Conservation (phyloP, 2,888 invertebrate species). For the Oscheius sp. region DNA sequence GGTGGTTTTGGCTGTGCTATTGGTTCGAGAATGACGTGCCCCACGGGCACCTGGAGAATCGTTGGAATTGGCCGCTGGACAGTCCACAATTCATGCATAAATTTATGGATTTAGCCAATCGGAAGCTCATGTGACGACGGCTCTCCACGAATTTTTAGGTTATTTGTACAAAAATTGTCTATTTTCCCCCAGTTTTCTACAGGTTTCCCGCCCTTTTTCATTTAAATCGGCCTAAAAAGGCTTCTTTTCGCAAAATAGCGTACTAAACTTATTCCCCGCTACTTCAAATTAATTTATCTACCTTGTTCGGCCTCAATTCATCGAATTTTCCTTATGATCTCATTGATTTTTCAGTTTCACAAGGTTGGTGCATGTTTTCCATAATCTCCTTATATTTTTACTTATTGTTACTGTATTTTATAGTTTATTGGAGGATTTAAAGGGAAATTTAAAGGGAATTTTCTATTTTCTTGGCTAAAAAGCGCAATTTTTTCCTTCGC, state of each 20-base stretch:
- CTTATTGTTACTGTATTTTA: background rate
- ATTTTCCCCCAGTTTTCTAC: background rate
- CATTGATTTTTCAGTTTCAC: background rate
- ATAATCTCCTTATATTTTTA: background rate
- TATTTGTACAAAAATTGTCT: conserved; percentile 10
- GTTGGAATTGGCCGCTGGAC: conserved; percentile 68
- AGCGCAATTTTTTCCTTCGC: no score
- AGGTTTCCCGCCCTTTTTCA: background rate
- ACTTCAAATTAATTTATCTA: background rate
- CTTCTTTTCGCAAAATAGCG: no score
- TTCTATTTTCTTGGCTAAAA: no score
- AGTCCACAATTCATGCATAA: conserved; percentile 49
- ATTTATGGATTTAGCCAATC: conserved; percentile 52
- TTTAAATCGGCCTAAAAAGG: no score
- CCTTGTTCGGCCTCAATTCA: background rate
- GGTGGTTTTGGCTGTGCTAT: conserved; percentile 72
- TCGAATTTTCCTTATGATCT: background rate
- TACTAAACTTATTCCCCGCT: no score
- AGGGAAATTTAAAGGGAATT: no score
- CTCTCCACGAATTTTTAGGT: background rate
- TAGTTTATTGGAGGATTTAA: no score
- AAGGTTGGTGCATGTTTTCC: conserved; percentile 11
- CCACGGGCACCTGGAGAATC: conserved; percentile 63
- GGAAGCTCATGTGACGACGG: conserved; percentile 35
- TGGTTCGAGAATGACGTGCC: conserved; percentile 71